These are phyloP conservation scores for Ormyrus pomaceus DNA, from an alignment of 2,888 invertebrate species.

Conservation along the genomic window DNA sequence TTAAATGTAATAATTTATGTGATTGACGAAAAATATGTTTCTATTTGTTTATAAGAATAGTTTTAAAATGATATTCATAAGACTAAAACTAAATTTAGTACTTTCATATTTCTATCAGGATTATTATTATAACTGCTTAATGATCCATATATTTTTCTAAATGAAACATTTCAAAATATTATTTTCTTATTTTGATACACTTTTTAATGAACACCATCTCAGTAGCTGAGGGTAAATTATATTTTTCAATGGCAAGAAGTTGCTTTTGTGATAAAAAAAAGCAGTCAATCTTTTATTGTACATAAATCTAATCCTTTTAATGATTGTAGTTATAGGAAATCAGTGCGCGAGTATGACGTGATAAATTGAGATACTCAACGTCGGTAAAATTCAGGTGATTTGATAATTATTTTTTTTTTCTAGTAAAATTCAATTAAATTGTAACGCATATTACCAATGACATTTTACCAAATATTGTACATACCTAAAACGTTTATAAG, in stretches of 20 bases:
- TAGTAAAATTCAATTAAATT: slow-evolving; percentile 49
- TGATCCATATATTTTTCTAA: too few relatives aligned
- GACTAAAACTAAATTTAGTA: too few relatives aligned
- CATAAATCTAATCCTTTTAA: slow-evolving; percentile 26
- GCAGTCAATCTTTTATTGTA: slow-evolving; percentile 40
- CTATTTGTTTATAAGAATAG: too few relatives aligned
- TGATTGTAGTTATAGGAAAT: slow-evolving; percentile 14
- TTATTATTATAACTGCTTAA: too few relatives aligned
- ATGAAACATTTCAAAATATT: too few relatives aligned
- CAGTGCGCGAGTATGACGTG: slow-evolving; percentile 11
- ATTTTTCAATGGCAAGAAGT: slow-evolving; percentile 30
- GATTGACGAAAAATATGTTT: too few relatives aligned
- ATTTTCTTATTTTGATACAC: too few relatives aligned
- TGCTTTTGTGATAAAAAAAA: slow-evolving; percentile 45
- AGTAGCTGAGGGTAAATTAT: slow-evolving; percentile 32
- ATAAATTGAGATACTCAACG: slow-evolving; percentile 58
- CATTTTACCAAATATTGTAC: slow-evolving; percentile 68
- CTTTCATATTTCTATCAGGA: too few relatives aligned
- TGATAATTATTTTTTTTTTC: slow-evolving; percentile 54
- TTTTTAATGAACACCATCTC: background rate
- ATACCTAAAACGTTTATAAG: slow-evolving; percentile 64
- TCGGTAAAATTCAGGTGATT: slow-evolving; percentile 44
- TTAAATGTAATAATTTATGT: too few relatives aligned
- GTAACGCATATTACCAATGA: slow-evolving; percentile 63
- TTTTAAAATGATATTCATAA: too few relatives aligned